These are phyloP conservation scores for Lophochroa leadbeateri DNA, from an alignment of 2,113 vertebrate species.

Conservation along the genomic window DNA sequence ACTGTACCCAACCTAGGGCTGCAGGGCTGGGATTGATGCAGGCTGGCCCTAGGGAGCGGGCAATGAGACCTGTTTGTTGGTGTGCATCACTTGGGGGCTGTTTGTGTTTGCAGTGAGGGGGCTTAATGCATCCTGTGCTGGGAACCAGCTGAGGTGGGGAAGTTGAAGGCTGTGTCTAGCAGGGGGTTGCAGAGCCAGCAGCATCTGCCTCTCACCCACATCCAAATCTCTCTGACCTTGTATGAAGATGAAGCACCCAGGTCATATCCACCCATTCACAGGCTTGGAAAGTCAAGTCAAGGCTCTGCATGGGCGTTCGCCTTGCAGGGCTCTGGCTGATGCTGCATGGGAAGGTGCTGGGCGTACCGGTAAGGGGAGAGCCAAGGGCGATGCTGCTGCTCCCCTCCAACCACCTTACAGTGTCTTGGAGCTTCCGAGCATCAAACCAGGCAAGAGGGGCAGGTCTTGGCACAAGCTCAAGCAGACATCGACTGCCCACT, in stretches of 20 bases:
- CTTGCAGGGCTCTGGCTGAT: background rate
- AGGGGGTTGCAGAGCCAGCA: background rate
- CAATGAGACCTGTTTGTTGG: fast-evolving
- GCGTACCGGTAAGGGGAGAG: fast-evolving
- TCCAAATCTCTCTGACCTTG: background rate
- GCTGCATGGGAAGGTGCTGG: background rate
- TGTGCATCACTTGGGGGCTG: fast-evolving
- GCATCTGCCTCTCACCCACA: fast-evolving
- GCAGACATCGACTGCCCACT: background rate
- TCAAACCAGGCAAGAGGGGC: background rate
- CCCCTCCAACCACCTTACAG: background rate
- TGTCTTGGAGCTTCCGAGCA: fast-evolving
- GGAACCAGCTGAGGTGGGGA: background rate
- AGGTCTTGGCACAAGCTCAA: background rate
- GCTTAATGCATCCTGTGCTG: background rate
- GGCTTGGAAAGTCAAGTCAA: background rate
- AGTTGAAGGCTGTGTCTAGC: background rate
- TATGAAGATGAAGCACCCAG: background rate
- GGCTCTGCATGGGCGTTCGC: background rate
- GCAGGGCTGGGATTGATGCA: background rate
- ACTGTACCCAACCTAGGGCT: background rate
- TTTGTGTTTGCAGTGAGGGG: background rate
- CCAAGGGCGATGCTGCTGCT: background rate
- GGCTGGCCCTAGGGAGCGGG: fast-evolving
- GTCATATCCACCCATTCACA: background rate